Conservation (phyloP, 2,797 vertebrate species). For the Pseudochirops corinnae region DNA sequence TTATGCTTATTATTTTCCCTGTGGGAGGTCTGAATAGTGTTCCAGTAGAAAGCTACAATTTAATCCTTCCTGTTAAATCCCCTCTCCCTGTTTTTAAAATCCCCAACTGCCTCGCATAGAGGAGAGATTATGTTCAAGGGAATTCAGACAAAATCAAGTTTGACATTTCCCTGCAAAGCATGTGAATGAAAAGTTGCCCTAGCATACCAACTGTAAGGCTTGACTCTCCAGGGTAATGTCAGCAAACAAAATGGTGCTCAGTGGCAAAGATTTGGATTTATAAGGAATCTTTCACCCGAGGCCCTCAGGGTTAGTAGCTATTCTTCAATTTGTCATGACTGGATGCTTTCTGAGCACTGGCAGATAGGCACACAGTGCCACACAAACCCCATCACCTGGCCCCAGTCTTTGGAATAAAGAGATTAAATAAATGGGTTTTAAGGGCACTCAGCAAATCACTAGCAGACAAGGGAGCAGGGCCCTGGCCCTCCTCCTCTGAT, state of each 20-base stretch:
- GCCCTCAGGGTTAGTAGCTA: background rate
- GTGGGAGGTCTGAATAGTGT: background rate
- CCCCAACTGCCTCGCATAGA: background rate
- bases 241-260: background rate
- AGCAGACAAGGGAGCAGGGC: background rate
- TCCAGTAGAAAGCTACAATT: background rate
- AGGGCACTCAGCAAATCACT: background rate
- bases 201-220: background rate
- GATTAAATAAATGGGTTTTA: background rate
- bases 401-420: background rate
- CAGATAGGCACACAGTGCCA: background rate
- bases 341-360: background rate
- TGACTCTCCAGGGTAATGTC: background rate
- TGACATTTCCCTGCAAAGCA: slow-evolving; percentile 15
- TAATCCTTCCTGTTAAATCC: slow-evolving; percentile 15
- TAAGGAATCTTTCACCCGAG: background rate
- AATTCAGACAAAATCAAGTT: slow-evolving; percentile 28
- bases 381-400: background rate
- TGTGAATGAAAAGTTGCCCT: background rate
- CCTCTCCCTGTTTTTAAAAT: background rate
- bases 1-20: background rate
- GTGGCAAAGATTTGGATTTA: background rate
- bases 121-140: background rate
- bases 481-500: background rate
- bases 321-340: background rate